phyloP scores from a whole-genome alignment of 92 coral and sea anemone species.

The Siderastrea radians region DNA sequence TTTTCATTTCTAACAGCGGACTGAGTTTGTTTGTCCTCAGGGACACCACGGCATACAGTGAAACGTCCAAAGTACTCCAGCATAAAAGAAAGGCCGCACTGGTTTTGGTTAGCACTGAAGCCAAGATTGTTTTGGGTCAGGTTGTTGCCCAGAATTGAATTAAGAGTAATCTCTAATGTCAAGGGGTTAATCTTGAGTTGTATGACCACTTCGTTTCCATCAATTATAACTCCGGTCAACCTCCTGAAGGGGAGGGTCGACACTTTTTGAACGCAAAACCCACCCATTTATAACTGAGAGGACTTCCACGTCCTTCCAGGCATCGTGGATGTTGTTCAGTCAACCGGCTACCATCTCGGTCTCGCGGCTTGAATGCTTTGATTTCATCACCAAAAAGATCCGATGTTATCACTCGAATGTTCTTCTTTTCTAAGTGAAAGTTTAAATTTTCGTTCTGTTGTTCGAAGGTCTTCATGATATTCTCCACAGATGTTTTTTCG shows the following conservation, averaged over 20 bases:
- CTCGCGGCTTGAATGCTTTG: too few relatives aligned
- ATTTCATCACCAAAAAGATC: too few relatives aligned
- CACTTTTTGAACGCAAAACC: background rate
- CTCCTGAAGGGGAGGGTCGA: background rate
- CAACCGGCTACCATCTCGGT: too few relatives aligned
- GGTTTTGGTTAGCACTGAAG: background rate
- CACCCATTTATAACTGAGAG: background rate
- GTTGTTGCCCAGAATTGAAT: background rate
- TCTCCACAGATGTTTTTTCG: too few relatives aligned
- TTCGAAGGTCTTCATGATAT: too few relatives aligned
- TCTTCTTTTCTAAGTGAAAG: too few relatives aligned
- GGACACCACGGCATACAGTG: background rate
- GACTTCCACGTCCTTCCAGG: background rate
- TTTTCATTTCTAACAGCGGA: background rate
- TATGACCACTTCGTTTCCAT: background rate
- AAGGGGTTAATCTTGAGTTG: background rate
- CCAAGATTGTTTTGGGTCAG: background rate
- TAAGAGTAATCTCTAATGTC: background rate
- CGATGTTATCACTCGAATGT: too few relatives aligned
- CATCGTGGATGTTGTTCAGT: background rate
- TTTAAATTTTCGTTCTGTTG: too few relatives aligned
- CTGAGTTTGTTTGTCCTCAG: background rate
- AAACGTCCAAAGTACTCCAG: background rate
- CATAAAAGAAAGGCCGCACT: background rate
- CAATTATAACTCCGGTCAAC: background rate